Evolutionary conservation across 2,888 invertebrate genomes (phyloP).

Genomic region (Empis livida): DNA sequence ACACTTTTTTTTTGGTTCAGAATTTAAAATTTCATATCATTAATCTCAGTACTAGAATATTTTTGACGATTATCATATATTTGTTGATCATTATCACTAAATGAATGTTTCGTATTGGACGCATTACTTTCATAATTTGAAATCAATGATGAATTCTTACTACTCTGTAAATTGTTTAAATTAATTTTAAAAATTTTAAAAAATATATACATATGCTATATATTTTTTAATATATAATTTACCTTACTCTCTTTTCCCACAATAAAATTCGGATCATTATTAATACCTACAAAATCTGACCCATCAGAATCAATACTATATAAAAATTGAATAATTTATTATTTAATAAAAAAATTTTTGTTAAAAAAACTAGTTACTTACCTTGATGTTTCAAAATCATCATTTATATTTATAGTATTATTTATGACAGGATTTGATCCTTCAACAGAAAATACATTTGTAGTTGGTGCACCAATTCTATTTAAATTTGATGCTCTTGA

Average conservation of each 20-base stretch:
- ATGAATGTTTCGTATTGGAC: no score
- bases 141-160: neutral
- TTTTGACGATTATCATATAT: neutral
- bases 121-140: neutral
- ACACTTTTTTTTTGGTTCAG: no score
- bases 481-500: slow-evolving; percentile 44
- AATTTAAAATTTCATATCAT: neutral
- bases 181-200: neutral
- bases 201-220: neutral
- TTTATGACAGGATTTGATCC: slow-evolving; percentile 61
- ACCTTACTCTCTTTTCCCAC: neutral
- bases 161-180: neutral
- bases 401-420: slow-evolving; percentile 20
- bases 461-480: slow-evolving; percentile 45
- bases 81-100: neutral
- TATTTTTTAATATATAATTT: neutral
- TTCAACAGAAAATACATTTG: slow-evolving; percentile 55
- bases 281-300: slow-evolving; percentile 50
- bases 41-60: neutral
- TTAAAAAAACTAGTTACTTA: neutral
- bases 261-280: slow-evolving; percentile 41
- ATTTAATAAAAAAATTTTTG: neutral
- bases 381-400: slow-evolving; percentile 4
- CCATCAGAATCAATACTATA: slow-evolving; percentile 43
- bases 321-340: slow-evolving; percentile 10